Percentiles rank a stretch among this genome's conserved stretches.
phyloP scores from a whole-genome alignment of 2,797 vertebrate species.

The Gallinago nigripennis region DNA sequence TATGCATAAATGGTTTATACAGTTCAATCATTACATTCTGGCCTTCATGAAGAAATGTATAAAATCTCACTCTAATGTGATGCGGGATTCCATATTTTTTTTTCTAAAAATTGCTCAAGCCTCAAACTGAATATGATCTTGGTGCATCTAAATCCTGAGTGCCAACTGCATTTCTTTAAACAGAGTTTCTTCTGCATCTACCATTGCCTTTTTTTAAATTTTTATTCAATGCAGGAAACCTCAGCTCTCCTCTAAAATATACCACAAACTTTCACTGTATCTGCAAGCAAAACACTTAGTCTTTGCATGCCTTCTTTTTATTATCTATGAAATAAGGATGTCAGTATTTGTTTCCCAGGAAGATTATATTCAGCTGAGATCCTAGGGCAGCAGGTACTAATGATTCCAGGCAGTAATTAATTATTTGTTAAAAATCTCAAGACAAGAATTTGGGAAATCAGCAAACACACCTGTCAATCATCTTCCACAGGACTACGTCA shows the following conservation, averaged over 20 bases:
- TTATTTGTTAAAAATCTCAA: neutral
- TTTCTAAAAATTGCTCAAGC: neutral
- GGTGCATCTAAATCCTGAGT: neutral
- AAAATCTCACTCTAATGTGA: neutral
- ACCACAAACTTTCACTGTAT: neutral
- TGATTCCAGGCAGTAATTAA: neutral
- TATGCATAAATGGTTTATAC: neutral
- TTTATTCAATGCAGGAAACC: neutral
- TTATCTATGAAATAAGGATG: neutral
- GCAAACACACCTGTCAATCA: neutral
- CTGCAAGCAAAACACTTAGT: neutral
- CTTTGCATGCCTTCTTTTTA: neutral
- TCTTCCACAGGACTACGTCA: neutral
- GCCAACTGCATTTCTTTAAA: neutral
- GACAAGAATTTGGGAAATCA: neutral
- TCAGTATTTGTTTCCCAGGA: neutral
- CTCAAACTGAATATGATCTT: neutral
- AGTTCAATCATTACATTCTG: neutral
- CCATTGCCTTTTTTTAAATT: neutral
- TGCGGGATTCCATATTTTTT: neutral
- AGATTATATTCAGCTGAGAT: neutral
- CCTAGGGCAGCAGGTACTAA: neutral
- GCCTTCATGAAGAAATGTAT: neutral
- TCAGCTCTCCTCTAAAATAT: neutral
- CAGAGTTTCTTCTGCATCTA: neutral